Evolutionary conservation across 2,888 invertebrate genomes (phyloP), one percentile per base, ranked within the genome.

Genomic region (Blastobasis lacticolella): DNA sequence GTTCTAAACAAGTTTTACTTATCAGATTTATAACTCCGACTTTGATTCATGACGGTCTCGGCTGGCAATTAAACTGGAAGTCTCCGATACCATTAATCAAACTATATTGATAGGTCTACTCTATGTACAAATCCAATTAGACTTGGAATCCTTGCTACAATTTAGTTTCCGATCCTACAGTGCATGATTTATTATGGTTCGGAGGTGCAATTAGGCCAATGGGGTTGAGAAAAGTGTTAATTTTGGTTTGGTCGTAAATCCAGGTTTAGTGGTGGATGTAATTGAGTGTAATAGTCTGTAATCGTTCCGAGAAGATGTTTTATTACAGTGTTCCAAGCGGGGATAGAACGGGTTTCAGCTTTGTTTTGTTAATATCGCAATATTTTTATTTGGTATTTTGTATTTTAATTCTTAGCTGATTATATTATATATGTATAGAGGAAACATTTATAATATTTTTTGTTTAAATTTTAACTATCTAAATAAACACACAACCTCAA

Each of bases 101-200:
- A 71, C 63, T 68, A 77, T 82, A 85, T 84, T 82, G 87, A 86
- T 88, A 84, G 86, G 73, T 78, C 67, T 70, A 71, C 71, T 71
- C 71, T 78, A 74, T 75, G 77, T 78, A 83, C 78, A 78, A 77
- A 83, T 78, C 86, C 85, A 88, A 87, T 87, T 88, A 86, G 80
- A 79, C 54, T 60, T 60, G 63, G 72, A 73, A 79, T 85, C 82
- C 83, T 83, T 76, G 73, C 71, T 74, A 77, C 74, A 78, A 79
- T 79, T 84, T 82, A 69, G 74, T 78, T 76, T 64, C 61, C 58
- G 70, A 74, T 72, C 73, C 71, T 63, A 59, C 60, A 56, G 59
- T 59, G 57, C 58, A 79, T 85, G 83, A 87, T 86, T 87, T 86
- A 87, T 84, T 70, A 71, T 59, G 52, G 61, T 54, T 59, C 61